Evolutionary conservation across 2,797 vertebrate genomes (phyloP), one percentile per base, ranked within the genome.

Genomic region (Cyprinodon diabolis): DNA sequence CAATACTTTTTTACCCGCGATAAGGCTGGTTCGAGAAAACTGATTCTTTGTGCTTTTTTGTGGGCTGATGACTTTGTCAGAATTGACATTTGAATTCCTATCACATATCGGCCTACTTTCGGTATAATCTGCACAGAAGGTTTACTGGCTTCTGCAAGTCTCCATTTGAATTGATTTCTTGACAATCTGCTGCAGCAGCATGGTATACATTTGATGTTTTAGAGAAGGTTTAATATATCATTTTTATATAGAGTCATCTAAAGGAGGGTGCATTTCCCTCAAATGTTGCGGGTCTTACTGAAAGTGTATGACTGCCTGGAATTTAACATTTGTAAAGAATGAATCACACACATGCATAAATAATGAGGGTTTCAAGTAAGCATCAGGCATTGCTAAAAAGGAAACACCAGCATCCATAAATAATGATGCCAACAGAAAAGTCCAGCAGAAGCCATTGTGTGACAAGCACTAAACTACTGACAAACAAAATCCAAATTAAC

Each of bases 401-500:
- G 76, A 89, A 89, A 91, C 84, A 72, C 80, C 10, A 19, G 54
- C 86, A 89, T 90, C 68, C 87, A 94, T 94, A 91, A 92, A 89
- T 93, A 90, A 94, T 92, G 86, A 80, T n/a, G 47, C 71, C 83
- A 81, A 81, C 69, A 60, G 86, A 78, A 80, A 85, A 71, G 80
- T 77, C 83, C 72, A 71, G 84, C 81, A 80, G 71, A 81, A 88
- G 83, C 89, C 84, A 45, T 56, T 60, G 77, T 85, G 80, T 89
- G 91, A 93, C 92, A 91, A 89, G 88, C 83, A 88, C 92, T 92
- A 92, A 93, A 92, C 91, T 91, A 91, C 91, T 92, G 91, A 93
- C 92, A 93, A 94, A 94, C 89, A 84, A 85, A 91, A 93, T 92
- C 85, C 85, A 86, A 95, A 94, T 93, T 86, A 93, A 90, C 87